Conservation (phyloP, 2,888 invertebrate genomes). For the Andrena dorsata region DNA sequence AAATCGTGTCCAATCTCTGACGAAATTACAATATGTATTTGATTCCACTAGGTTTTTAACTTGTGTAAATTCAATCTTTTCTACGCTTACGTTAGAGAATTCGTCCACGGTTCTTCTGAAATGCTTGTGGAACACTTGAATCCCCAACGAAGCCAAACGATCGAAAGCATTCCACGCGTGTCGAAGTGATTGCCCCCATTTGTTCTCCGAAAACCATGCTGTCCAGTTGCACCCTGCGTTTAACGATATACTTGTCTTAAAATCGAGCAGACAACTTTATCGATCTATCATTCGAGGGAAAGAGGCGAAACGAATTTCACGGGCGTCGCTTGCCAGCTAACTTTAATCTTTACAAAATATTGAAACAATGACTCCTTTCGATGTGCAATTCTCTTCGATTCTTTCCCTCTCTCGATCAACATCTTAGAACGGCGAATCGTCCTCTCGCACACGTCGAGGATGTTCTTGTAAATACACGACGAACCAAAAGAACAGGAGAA, state of each 20-base stretch:
- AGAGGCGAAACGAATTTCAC: not conserved
- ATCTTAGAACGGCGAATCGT: conserved; percentile 51
- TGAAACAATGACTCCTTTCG: not conserved
- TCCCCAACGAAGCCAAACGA: not conserved
- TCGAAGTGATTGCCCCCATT: conserved; percentile 18
- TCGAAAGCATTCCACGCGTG: not conserved
- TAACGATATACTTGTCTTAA: conserved; percentile 45
- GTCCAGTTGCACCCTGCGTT: conserved; percentile 33
- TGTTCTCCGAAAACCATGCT: conserved; percentile 30
- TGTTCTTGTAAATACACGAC: conserved; percentile 58
- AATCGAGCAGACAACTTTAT: conserved; percentile 27
- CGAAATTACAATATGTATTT: not conserved
- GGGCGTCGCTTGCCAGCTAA: not conserved
- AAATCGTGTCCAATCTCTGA: not conserved
- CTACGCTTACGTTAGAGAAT: not conserved
- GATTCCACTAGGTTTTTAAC: not conserved
- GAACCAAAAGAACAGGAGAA: conserved; percentile 45
- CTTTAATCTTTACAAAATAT: not conserved
- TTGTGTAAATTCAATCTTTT: not conserved
- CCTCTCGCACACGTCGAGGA: conserved; percentile 32
- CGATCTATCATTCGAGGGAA: conserved; percentile 28
- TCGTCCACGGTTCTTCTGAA: not conserved
- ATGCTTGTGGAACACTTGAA: not conserved
- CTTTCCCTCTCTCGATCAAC: conserved; percentile 23
- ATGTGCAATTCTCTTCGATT: not conserved